Evolutionary conservation across 2,797 vertebrate species (phyloP), one percentile per base, ranked within the genome.

Genomic region (Acrossocheilus fasciatus): DNA sequence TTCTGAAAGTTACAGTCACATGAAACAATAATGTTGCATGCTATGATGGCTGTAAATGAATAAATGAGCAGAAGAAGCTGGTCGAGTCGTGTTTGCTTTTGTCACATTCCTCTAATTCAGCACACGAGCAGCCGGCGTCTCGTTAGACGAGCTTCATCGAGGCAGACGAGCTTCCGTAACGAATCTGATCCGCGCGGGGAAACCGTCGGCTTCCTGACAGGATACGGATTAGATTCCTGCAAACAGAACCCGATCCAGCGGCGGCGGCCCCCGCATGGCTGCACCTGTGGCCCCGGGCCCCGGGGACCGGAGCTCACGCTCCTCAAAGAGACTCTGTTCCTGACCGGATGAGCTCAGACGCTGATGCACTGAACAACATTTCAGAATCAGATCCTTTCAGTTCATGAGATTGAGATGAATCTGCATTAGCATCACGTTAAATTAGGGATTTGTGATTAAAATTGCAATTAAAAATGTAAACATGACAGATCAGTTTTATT

Each of bases 221-320:
- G 94, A 95, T 92, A 93, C 94, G 93, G 95, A 96, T 96, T 93
- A 91, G 87, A 89, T 96, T 96, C 94, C 95, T 30, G 88, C 91
- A 94, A 95, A 95, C 96, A 95, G 92, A 96, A 94, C 93, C 91
- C 92, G 93, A 88, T 88, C 93, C 89, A 85, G 91, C 92, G 88
- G 89, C 73, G 78, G 54, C 77, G 85, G 83, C 66, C 84, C 88
- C 83, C 66, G 87, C 88, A 82, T 80, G 59, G 73, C 69, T 88
- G 91, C 91, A 92, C 92, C 93, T 93, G 92, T 92, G 87, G 84
- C 72, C 81, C 69, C 54, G 72, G 83, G 52, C 80, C 73, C 43
- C 15, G 12, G 57, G 83, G 86, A 78, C 81, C 15, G 57, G 36
- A 62, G 75, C 73, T 45, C 47, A 11, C 26, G 14, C 59, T 83